Evolutionary conservation across 1,140 invertebrate genomes (phyloP).

Genomic region (Agrypnia vestita): DNA sequence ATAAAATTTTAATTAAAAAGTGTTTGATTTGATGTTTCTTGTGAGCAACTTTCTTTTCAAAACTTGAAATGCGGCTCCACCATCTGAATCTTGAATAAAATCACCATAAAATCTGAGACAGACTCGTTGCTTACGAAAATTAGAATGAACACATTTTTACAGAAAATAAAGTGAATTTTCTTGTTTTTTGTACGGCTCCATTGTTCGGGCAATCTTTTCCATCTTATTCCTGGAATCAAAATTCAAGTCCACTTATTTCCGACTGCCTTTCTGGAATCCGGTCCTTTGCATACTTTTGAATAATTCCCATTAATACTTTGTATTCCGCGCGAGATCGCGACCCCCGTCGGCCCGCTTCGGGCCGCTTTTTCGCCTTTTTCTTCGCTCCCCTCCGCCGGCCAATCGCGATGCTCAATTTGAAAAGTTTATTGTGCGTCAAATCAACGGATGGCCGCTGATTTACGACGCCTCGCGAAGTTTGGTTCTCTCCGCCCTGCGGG

Average conservation of each 20-base stretch:
- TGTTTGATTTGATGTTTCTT: too few species aligned
- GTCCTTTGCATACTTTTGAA: slow-evolving; percentile 3
- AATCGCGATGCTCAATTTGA: slow-evolving; percentile 9
- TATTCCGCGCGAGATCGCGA: not conserved
- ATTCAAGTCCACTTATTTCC: not conserved
- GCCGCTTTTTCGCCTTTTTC: not conserved
- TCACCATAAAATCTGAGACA: too few species aligned
- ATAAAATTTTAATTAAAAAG: too few species aligned
- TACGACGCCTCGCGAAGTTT: not conserved
- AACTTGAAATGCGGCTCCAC: too few species aligned
- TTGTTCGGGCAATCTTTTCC: too few species aligned
- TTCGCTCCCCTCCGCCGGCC: not conserved
- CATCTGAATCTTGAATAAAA: too few species aligned
- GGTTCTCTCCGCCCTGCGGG: too few species aligned
- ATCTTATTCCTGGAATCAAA: not conserved
- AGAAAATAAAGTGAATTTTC: too few species aligned
- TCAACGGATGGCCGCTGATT: not conserved
- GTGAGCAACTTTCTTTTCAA: too few species aligned
- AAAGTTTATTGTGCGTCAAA: slow-evolving; percentile 6
- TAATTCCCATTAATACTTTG: not conserved
- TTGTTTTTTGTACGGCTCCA: too few species aligned
- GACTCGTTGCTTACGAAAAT: too few species aligned
- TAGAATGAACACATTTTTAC: too few species aligned
- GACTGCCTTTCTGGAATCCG: not conserved
- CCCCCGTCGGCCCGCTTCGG: not conserved